Evolutionary conservation across 1,140 invertebrate genomes (phyloP), one percentile per base, ranked within the genome.

Genomic region (Musca vetustissima): DNA sequence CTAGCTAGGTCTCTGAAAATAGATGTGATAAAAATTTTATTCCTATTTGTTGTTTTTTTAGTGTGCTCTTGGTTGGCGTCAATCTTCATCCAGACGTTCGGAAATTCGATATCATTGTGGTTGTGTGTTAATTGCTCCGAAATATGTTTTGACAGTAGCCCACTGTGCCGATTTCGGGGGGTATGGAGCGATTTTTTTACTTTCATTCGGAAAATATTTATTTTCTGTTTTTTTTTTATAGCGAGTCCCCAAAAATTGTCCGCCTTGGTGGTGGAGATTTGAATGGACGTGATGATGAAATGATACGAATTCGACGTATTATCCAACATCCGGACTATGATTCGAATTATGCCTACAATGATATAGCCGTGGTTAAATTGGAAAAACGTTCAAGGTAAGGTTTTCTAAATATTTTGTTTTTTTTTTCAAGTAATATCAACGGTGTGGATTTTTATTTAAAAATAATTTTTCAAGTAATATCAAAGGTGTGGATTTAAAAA

Each of bases 61-160:
- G 74, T 75, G 74, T 36, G 74, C 74, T n/a, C 64, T 75, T 24
- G 74, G 74, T 17, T 75, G 74, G 72, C 47, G 43, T 17, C 55
- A 2, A 24, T 50, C 24, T 19, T 66, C 43, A 11, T 43, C 4
- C 52, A 32, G 14, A 55, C 15, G 1, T 47, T 65, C 21, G 13
- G 66, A 36, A 73, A 73, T 55, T 15, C 36, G 13, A n/a, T 75
- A 67, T 19, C 67, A 74, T 64, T 75, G 74, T 69, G 74, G 74
- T 14, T 75, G 74, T 67, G 74, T 75, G 4, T 52, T 75, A 28
- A 69, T 75, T 52, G 50, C 72, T 4, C 36, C 28, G 9, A 66
- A 66, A 69, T 76, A 70, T 49, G 74, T 70, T 21, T 25, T 76
- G 69, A 75, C 74, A 53, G 74, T 69, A 4, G 74, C 74, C 28